Base-by-base conservation (phyloP, 2,113 vertebrate species). In the Poeciliopsis retropinna region DNA sequence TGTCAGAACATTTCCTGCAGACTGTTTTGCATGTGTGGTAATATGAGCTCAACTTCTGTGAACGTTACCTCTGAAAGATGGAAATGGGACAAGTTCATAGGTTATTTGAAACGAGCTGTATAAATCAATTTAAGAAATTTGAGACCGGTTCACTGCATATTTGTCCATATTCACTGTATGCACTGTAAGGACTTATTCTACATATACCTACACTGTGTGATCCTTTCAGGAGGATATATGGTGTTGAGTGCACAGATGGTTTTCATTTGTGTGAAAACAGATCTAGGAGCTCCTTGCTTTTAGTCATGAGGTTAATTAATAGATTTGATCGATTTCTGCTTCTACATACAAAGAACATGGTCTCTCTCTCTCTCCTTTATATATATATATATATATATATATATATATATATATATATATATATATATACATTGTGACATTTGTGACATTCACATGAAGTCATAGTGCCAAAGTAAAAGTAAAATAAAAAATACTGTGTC, bases 241-340 rank as follows among this genome's bases (percentile, higher is more conserved):
- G 68, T 77, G 75, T 25, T 44, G 28, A 63, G 71, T 67, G 81
- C 69, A 84, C 93, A 93, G 79, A 78, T 92, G 91, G 85, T 90
- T 93, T 86, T 78, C 70, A 89, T 94, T 92, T 91, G 34, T 60
- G 67, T 79, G 44, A 73, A 66, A 85, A 57, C 71, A 6, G 76
- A 13, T 64, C 68, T 34, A 7, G 31, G 60, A 78, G 66, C 44
- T 72, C 61, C 32, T 17, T 79, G 57, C 64, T 63, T 75, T 79
- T 76, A 73, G 73, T 85, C 80, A 75, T 81, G 57, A 77, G 54
- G 67, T 76, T 88, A 89, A 89, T 86, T 14, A 60, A 87, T 70
- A 77, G 70, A 66, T 86, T 89, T 89, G 80, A 88, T 78, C 79
- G 75, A 76, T 83, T 80, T 78, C 85, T 92, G 87, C 78, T 81